Evolutionary conservation across 1,140 invertebrate species (phyloP), one percentile per base, ranked within the genome.

Genomic region (Spodoptera litura): DNA sequence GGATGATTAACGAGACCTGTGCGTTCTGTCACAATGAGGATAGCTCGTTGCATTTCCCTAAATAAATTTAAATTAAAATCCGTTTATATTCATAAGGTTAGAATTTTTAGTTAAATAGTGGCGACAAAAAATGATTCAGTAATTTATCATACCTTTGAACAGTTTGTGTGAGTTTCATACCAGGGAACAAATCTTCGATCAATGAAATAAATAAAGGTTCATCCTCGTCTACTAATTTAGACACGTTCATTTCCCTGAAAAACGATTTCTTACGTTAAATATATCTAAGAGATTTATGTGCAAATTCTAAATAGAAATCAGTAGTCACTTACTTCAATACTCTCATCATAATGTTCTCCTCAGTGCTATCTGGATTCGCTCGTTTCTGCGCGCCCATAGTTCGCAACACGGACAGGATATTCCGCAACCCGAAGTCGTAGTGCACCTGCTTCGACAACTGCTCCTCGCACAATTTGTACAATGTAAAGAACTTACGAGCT

Each of bases 401-500:
- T 87, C 98, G 94, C 81, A 99, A 95, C 62, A 98, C 98, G 0
- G 98, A 99, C 38, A 99, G 94, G 93, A 99, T 99, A 91, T 99
- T 99, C 59, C 98, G 93, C 59, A 99, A 93, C 25, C 98, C 98
- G 94, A 99, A 99, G 95, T 99, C 98, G 88, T 99, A 99, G 93
- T 99, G 98, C 4, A 99, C 98, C 95, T 99, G 98, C 92, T 99
- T 99, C 3, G 98, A 98, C 4, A 99, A 92, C 88, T 99, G 98
- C 91, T 99, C 98, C 91, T 99, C 98, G 90, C 98, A 99, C 11
- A 99, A 95, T 91, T 98, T 98, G 89, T 99, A 99, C 15, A 99
- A 92, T 0, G 97, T 98, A 87, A 96, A 99, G 92, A 99, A 99
- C 93, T 99, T 99, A 49, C 97, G 94, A 4, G 98, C 96, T 94